Evolutionary conservation across 37 sponge, comb jelly and placozoan species (phyloP).

Genomic region (Aplysina aerophoba): DNA sequence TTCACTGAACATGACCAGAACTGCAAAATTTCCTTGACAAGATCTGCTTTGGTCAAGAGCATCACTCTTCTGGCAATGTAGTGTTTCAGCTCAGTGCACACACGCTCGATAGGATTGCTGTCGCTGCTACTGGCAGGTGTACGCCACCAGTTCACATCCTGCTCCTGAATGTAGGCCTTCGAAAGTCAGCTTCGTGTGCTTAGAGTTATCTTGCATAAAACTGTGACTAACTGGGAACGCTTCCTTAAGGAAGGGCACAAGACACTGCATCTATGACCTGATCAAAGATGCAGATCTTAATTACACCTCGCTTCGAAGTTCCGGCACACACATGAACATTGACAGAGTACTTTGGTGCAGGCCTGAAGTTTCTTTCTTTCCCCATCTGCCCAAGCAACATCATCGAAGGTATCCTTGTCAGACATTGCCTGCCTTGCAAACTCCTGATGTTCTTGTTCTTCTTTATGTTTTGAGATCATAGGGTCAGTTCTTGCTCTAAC

Average conservation of each 20-base stretch:
- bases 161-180: neutral
- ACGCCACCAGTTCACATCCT: neutral
- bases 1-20: slow-evolving; percentile 1
- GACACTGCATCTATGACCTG: neutral
- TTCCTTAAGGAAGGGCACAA: neutral
- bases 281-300: slow-evolving; percentile 2
- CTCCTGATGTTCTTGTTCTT: neutral
- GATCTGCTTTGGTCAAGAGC: neutral
- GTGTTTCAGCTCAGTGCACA: slow-evolving; percentile 2
- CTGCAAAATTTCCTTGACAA: neutral
- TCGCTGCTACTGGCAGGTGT: slow-evolving; percentile 28
- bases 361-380: neutral
- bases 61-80: slow-evolving; percentile 7
- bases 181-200: slow-evolving; percentile 1
- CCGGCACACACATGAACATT: slow-evolving; percentile 24
- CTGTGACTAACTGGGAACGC: neutral
- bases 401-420: neutral
- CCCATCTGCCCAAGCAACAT: neutral
- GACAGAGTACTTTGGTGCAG: neutral
- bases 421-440: neutral
- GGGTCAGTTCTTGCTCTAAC: neutral
- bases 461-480: neutral
- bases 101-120: slow-evolving; percentile 11
- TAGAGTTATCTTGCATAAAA: slow-evolving; percentile 18
- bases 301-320: neutral